Evolutionary conservation across 2,888 invertebrate genomes (phyloP).

Genomic region (Drosophila stalkeri): DNA sequence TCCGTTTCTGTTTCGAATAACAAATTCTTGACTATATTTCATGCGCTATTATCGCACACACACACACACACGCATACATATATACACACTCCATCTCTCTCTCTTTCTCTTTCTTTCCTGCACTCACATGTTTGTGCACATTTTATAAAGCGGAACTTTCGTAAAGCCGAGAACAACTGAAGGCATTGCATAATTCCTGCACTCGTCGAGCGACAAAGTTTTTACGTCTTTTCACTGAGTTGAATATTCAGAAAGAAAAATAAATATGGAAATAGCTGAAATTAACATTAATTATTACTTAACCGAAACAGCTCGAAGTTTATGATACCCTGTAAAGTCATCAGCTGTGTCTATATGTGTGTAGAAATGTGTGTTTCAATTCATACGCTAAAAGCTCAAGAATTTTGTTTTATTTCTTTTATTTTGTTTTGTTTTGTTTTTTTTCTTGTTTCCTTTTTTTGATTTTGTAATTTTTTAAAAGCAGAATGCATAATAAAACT

Average conservation of each 20-base stretch:
- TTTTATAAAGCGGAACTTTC: slow-evolving; percentile 8
- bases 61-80: no score
- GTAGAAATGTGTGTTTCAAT: neutral
- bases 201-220: slow-evolving; percentile 6
- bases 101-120: neutral
- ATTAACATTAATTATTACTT: slow-evolving; percentile 4
- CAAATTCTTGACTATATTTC: slow-evolving; percentile 9
- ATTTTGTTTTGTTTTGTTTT: neutral
- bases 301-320: no score
- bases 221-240: neutral
- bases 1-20: slow-evolving; percentile 3
- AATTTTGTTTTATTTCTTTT: neutral
- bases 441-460: neutral
- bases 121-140: slow-evolving; percentile 10
- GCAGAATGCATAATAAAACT: slow-evolving; percentile 13
- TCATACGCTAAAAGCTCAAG: neutral
- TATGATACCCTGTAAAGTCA: neutral
- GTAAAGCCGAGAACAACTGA: slow-evolving; percentile 2
- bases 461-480: slow-evolving; percentile 4
- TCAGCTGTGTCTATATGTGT: neutral
- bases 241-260: neutral
- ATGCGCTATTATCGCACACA: slow-evolving; percentile 5
- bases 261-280: slow-evolving; percentile 9
- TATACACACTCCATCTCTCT: neutral
- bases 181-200: slow-evolving; percentile 8